Percentiles rank a stretch among this genome's conserved stretches.
Conservation (phyloP, 1,140 invertebrate genomes). For the Ectropis grisescens region DNA sequence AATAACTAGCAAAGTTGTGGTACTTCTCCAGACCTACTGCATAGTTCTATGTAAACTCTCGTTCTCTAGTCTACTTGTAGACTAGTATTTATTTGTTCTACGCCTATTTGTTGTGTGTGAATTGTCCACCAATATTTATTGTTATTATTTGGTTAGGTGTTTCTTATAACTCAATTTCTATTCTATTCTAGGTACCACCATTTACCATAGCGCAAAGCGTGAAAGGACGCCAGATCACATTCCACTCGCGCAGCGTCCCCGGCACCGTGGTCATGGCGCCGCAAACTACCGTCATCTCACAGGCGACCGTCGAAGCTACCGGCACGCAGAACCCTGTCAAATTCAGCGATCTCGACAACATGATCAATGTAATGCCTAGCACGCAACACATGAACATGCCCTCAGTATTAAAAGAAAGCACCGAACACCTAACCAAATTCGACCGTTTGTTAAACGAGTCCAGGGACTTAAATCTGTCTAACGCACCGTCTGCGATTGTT, state of each 20-base stretch:
- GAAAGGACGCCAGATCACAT: constrained; percentile 53
- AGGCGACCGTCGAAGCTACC: constrained; percentile 26
- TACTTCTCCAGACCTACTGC: too few species aligned
- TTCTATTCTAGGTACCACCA: too few species aligned
- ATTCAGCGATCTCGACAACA: constrained; percentile 37
- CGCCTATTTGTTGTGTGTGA: too few species aligned
- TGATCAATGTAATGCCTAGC: constrained; percentile 29
- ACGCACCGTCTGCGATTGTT: constrained; percentile 42
- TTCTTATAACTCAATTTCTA: too few species aligned
- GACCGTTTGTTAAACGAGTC: constrained; percentile 43
- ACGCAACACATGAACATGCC: constrained; percentile 27
- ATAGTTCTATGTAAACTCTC: too few species aligned
- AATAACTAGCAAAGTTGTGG: too few species aligned
- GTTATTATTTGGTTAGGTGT: too few species aligned
- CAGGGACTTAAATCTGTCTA: constrained; percentile 41
- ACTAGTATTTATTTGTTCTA: too few species aligned
- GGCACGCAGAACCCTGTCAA: constrained; percentile 23
- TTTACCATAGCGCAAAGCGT: constrained; percentile 38
- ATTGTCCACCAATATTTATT: too few species aligned
- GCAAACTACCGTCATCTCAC: constrained; percentile 53
- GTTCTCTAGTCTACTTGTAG: too few species aligned
- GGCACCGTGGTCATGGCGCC: constrained; percentile 53
- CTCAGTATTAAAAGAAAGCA: constrained; percentile 35
- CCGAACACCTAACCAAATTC: constrained; percentile 32
- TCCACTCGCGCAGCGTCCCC: constrained; percentile 40